Conservation (phyloP, 2,113 vertebrate genomes). For the Fulmarus glacialis region DNA sequence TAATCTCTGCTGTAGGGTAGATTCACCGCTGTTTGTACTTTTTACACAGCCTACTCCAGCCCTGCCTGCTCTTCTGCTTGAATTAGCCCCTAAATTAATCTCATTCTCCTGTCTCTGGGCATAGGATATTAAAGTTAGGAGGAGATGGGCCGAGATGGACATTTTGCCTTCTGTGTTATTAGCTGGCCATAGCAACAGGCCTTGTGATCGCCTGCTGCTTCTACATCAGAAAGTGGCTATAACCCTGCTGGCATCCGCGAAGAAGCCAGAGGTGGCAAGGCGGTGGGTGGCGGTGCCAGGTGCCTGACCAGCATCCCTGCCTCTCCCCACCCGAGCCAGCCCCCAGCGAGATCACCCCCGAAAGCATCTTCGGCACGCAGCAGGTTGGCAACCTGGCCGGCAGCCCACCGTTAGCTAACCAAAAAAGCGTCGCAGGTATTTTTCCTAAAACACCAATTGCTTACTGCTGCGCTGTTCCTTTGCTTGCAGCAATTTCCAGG, state of each 20-base stretch:
- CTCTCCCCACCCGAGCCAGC: background rate
- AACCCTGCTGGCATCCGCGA: background rate
- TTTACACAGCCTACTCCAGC: background rate
- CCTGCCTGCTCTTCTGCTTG: background rate
- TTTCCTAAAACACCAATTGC: background rate
- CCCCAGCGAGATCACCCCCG: fast-evolving
- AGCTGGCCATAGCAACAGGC: background rate
- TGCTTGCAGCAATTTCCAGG: background rate
- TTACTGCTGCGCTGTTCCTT: background rate
- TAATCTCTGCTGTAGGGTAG: background rate
- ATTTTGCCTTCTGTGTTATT: background rate
- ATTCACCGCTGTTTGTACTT: background rate
- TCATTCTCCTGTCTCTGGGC: background rate
- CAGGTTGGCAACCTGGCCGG: fast-evolving
- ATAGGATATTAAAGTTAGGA: background rate
- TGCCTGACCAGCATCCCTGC: background rate
- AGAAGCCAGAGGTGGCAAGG: fast-evolving
- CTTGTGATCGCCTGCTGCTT: background rate
- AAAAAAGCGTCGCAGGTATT: background rate
- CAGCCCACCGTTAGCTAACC: background rate
- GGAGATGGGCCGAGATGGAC: background rate
- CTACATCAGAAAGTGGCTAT: background rate
- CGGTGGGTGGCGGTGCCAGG: background rate
- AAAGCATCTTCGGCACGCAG: fast-evolving
- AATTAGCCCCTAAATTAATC: background rate